Evolutionary conservation across 53 echinoderm and acorn worm genomes (phyloP).

Genomic region (Holothuria leucospilota): DNA sequence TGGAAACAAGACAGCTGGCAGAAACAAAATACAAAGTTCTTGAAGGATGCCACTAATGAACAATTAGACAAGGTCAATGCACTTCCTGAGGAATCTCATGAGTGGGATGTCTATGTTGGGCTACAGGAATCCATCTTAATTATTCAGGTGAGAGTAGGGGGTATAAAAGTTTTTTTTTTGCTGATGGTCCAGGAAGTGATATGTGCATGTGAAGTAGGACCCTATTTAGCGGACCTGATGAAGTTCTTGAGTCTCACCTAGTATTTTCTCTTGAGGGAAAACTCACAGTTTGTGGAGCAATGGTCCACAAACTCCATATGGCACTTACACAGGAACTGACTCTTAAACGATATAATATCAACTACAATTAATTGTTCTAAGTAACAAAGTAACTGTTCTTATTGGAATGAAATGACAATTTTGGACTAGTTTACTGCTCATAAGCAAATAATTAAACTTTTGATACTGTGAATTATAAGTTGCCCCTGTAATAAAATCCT

Average conservation of each 20-base stretch:
- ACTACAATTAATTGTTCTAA: too few relatives aligned
- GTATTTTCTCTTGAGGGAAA: too few relatives aligned
- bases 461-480: background rate
- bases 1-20: constrained; percentile 97
- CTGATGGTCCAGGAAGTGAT: too few relatives aligned
- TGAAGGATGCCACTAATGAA: constrained; percentile 81
- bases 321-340: too few relatives aligned
- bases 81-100: constrained; percentile 78
- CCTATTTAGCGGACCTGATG: too few relatives aligned
- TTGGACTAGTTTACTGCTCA: background rate
- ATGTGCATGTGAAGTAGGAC: too few relatives aligned
- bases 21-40: constrained; percentile 91
- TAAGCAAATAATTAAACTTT: background rate
- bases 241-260: too few relatives aligned
- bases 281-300: too few relatives aligned
- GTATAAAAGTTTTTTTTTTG: too few relatives aligned
- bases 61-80: constrained; percentile 75
- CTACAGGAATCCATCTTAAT: constrained; percentile 89
- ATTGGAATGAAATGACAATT: background rate
- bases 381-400: too few relatives aligned
- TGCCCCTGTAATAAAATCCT: background rate
- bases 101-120: constrained; percentile 92
- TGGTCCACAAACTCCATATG: too few relatives aligned
- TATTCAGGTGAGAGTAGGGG: constrained; percentile 77
- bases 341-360: too few relatives aligned